phyloP scores from a whole-genome alignment of 2,888 invertebrate genomes.

The Spialia ferax region DNA sequence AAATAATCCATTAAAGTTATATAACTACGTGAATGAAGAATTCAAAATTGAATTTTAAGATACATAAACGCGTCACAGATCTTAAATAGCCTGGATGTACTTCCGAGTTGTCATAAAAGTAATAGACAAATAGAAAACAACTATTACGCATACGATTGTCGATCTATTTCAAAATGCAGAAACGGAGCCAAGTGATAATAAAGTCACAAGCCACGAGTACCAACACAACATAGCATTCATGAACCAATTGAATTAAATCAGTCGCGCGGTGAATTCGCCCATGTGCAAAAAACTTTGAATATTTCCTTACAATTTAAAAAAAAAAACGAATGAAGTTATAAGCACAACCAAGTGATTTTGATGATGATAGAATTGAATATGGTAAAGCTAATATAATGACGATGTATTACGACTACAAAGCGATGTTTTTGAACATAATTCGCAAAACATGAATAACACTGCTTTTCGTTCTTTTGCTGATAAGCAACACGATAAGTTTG shows the following conservation, averaged over 20 bases:
- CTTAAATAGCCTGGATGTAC: constrained; percentile 3
- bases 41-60: background rate
- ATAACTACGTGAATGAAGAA: background rate
- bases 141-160: constrained; percentile 27
- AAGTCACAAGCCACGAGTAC: constrained; percentile 10
- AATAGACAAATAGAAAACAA: constrained; percentile 28
- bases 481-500: constrained; percentile 10
- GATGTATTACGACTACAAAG: too few species aligned
- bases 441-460: background rate
- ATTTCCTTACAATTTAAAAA: background rate
- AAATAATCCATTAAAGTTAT: background rate
- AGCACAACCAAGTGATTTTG: background rate
- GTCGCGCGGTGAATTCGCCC: constrained; percentile 14
- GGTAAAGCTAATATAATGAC: too few species aligned
- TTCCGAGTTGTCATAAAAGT: constrained; percentile 15
- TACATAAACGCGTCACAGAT: background rate
- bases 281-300: background rate
- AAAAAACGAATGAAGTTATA: background rate
- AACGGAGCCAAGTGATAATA: constrained; percentile 26
- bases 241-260: constrained; percentile 13
- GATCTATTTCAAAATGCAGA: constrained; percentile 25
- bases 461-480: constrained; percentile 1
- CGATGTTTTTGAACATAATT: background rate
- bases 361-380: background rate
- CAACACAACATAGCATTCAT: constrained; percentile 1